Conservation (phyloP, 2,113 vertebrate species). For the Muntiacus muntjak region DNA sequence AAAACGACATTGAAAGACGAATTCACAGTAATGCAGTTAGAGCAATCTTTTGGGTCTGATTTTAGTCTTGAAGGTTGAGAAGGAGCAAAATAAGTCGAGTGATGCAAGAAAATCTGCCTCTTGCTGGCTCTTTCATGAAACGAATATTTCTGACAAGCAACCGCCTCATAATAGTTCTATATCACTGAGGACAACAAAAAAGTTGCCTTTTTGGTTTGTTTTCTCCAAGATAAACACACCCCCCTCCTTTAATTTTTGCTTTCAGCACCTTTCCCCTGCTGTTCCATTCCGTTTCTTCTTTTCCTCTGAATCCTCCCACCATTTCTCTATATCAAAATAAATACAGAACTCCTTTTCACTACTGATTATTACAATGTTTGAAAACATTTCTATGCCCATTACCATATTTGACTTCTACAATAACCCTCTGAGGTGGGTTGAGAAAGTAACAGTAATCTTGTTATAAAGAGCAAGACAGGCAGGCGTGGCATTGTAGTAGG, state of each 20-base stretch:
- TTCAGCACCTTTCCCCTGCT: background rate
- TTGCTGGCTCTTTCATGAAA: background rate
- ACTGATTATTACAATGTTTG: background rate
- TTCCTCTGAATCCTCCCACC: background rate
- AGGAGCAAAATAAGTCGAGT: background rate
- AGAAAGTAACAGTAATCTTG: background rate
- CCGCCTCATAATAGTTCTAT: background rate
- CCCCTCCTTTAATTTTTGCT: background rate
- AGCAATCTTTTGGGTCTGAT: background rate
- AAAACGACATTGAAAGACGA: background rate
- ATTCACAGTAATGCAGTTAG: background rate
- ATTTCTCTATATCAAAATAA: background rate
- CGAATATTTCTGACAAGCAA: background rate
- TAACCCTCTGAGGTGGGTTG: background rate
- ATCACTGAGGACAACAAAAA: background rate
- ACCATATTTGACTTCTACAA: background rate
- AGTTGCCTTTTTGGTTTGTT: background rate
- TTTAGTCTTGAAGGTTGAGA: background rate
- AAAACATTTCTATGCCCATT: background rate
- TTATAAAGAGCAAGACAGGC: background rate
- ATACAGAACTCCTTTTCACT: background rate
- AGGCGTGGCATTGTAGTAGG: background rate
- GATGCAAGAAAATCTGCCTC: background rate
- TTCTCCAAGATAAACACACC: background rate
- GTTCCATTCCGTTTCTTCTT: background rate